phyloP scores from a whole-genome alignment of 1,140 invertebrate species.

The Drosophila elegans region DNA sequence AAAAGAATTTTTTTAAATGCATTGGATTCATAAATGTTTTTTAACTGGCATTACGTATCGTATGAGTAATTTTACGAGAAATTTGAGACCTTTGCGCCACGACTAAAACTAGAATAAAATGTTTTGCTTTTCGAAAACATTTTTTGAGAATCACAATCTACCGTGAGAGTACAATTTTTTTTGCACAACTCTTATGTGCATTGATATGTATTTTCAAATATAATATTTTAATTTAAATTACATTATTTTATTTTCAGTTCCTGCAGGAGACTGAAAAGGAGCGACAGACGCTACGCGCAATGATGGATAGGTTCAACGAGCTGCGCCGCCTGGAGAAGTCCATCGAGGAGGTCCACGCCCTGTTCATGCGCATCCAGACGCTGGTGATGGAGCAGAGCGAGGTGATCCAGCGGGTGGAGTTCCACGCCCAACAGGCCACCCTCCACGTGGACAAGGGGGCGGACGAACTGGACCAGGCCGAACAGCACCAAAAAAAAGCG shows the following conservation, averaged over 20 bases:
- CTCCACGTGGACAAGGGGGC: constrained; percentile 75
- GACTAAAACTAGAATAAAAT: too few relatives aligned
- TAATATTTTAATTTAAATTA: too few relatives aligned
- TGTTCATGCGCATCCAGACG: constrained; percentile 81
- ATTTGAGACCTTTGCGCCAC: too few relatives aligned
- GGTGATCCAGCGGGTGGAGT: constrained; percentile 80
- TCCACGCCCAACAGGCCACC: constrained; percentile 81
- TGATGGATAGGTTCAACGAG: constrained; percentile 81
- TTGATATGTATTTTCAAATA: too few relatives aligned
- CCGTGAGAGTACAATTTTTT: too few relatives aligned
- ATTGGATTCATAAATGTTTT: too few relatives aligned
- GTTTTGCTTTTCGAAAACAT: too few relatives aligned
- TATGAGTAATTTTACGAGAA: too few relatives aligned
- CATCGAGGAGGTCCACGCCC: constrained; percentile 81
- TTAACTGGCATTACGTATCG: too few relatives aligned
- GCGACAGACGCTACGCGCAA: constrained; percentile 70
- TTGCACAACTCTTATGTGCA: too few relatives aligned
- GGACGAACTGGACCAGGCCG: constrained; percentile 73
- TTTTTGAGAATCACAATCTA: too few relatives aligned
- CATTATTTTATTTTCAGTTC: constrained; percentile 49
- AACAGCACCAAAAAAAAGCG: constrained; percentile 70
- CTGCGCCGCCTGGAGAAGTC: constrained; percentile 81
- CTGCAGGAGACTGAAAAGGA: constrained; percentile 83
- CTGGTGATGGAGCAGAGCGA: constrained; percentile 83
- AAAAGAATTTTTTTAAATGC: too few relatives aligned